Base-by-base conservation (phyloP, 1,140 invertebrate species). In the Psix sp. region DNA sequence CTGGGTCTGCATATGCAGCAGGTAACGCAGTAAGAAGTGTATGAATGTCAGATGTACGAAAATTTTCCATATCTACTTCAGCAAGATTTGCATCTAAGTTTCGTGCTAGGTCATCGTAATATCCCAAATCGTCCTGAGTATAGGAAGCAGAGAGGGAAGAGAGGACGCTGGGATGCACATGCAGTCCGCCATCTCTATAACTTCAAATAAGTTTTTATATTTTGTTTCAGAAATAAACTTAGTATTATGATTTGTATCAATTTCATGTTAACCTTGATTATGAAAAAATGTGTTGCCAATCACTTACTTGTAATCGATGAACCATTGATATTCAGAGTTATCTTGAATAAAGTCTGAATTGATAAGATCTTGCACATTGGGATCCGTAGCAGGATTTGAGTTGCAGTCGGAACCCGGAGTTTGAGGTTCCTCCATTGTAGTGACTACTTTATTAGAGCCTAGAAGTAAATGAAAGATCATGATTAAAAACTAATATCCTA, bases 61-160 rank as follows among this genome's bases (percentile, higher is more conserved):
- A 97, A 82, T 94, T 95, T 85, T 97, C 95, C 93, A 97, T 97
- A 83, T 97, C 96, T 21, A 96, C 95, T 87, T 97, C 94, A 16
- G 96, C 96, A 72, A 97, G 89, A 84, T 96, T 96, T 51, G 94
- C 95, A 87, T 97, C 96, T 80, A 96, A 88, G 82, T 96, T 94
- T 79, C 94, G 91, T 29, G 95, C 92, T 66, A 96, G 85, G 78
- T 94, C 94, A 80, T 96, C 94, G 81, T 96, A 96, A 74, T 93
- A 93, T 51, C 92, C 90, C 52, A 93, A 85, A 77, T 92, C 91
- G 63, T 92, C 91, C 46, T 91, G 91, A 80, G 92, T 92, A 80
- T 94, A 94, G 2, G 93, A 93, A 57, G 92, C 92, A 16, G 93
- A 93, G 56, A 95, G 88, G 6, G 94, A 95, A 42, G 93, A 93